These are phyloP conservation scores for Ceuthmochares aereus DNA, from an alignment of 2,113 vertebrate species.

Conservation along the genomic window DNA sequence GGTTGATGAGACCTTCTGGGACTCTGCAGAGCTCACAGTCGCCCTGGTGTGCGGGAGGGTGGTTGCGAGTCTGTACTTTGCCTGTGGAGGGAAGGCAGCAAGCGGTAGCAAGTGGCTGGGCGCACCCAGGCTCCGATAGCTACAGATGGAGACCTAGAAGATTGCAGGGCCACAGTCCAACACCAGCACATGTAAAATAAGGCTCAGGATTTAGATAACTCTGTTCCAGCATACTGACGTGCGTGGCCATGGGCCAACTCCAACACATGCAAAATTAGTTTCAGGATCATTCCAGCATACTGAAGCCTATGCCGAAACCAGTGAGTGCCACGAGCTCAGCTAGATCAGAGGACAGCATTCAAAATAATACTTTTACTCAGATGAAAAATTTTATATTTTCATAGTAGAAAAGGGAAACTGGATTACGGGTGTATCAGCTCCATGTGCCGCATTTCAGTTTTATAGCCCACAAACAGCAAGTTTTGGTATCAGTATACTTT, in stretches of 20 bases:
- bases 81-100: background rate
- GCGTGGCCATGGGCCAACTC: conserved; percentile 61
- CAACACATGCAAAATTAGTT: conserved; percentile 76
- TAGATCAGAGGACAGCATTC: conserved; percentile 34
- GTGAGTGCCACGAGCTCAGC: conserved; percentile 62
- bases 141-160: conserved; percentile 73
- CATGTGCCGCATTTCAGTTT: background rate
- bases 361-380: background rate
- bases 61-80: background rate
- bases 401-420: background rate
- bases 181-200: conserved; percentile 74
- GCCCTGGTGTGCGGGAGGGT: background rate
- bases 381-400: background rate
- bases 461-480: background rate
- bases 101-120: conserved; percentile 46
- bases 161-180: conserved; percentile 72
- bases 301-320: conserved; percentile 68
- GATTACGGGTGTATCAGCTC: background rate
- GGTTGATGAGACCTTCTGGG: background rate
- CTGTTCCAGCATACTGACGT: conserved; percentile 73
- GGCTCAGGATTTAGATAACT: conserved; percentile 74
- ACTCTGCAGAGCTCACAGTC: background rate
- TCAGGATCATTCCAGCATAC: conserved; percentile 72
- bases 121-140: conserved; percentile 67
- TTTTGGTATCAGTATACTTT: background rate